Base-by-base conservation (phyloP, 2,888 invertebrate genomes). In the Pimpla rufipes region DNA sequence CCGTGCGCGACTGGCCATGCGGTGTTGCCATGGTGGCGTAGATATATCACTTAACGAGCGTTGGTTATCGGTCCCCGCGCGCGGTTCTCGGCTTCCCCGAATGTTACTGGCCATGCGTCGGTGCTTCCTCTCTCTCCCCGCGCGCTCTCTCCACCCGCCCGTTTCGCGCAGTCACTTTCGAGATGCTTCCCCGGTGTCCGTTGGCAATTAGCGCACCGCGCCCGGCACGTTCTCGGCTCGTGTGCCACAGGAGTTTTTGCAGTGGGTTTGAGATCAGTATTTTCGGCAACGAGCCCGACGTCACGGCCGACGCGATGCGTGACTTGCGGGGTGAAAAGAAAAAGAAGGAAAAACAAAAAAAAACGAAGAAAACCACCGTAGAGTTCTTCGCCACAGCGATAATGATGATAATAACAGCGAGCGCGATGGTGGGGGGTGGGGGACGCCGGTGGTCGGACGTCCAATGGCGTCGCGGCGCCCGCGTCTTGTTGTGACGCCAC, bases 231-330 rank as follows among this genome's bases (percentile, higher is more conserved):
- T 29, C 29, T 5, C 3, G 5, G 29, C 29, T 29, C 29, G 29
- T 29, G 2, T 5, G 29, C 29, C 29, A n/a, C 47, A 62, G 18
- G 29, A 74, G 45, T 74, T 74, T 29, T 5, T 55, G 52, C 37
- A 62, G 74, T 70, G n/a, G n/a, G 62, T 79, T 79, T 83, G 83
- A 83, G 83, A 83, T 83, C 83, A 83, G 59, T 79, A 7, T 50
- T 77, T 52, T 59, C 73, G 68, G 62, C 59, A 21, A 40, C 62
- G 37, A 62, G 62, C 18, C 18, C n/a, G 29, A n/a, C 10, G 16
- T 37, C 4, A n/a, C 40, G 37, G 13, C 37, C 35, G 4, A 7
- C 5, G 29, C 13, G 13, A 29, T 16, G 40, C 37, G 62, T 40
- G 21, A 47, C 5, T 29, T 5, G 29, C 29, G 29, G 3, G 29